These are phyloP conservation scores for Zoanthus solanderi DNA, from an alignment of 92 coral and sea anemone species.

Conservation along the genomic window DNA sequence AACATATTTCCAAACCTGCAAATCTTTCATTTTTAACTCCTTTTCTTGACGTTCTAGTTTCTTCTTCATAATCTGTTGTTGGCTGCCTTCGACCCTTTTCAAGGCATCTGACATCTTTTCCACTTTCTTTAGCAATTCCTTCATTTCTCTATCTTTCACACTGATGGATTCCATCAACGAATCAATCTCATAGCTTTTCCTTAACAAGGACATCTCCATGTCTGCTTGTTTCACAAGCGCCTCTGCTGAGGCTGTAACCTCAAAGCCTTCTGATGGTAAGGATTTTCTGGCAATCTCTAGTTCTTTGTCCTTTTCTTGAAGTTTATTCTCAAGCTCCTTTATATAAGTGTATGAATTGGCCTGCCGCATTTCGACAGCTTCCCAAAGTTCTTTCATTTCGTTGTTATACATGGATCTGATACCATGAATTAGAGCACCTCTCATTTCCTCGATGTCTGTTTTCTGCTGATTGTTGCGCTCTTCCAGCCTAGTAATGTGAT, in stretches of 20 bases:
- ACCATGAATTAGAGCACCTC: neutral
- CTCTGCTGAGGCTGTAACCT: neutral
- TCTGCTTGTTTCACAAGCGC: neutral
- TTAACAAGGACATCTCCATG: conserved; percentile 11
- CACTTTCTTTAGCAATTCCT: conserved; percentile 1
- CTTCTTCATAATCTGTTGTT: conserved; percentile 5
- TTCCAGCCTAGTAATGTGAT: neutral
- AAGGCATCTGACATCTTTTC: neutral
- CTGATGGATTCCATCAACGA: neutral
- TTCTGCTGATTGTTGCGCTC: conserved; percentile 1
- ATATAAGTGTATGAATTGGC: conserved; percentile 30
- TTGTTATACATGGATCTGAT: conserved; percentile 20
- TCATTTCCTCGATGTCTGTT: conserved; percentile 20
- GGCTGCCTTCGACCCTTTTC: neutral
- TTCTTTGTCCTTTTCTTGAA: neutral
- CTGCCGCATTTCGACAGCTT: conserved; percentile 4
- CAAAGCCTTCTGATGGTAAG: neutral
- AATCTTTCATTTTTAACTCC: neutral
- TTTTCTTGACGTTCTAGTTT: neutral
- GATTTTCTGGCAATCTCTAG: neutral
- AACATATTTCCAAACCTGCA: neutral
- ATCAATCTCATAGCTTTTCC: conserved; percentile 22
- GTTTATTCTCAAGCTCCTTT: conserved; percentile 7
- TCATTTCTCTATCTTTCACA: conserved; percentile 12
- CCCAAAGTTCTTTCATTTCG: conserved; percentile 16